Percentiles rank a stretch among this genome's conserved stretches.
phyloP scores from a whole-genome alignment of 2,797 vertebrate species.

The Peromyscus nudipes region DNA sequence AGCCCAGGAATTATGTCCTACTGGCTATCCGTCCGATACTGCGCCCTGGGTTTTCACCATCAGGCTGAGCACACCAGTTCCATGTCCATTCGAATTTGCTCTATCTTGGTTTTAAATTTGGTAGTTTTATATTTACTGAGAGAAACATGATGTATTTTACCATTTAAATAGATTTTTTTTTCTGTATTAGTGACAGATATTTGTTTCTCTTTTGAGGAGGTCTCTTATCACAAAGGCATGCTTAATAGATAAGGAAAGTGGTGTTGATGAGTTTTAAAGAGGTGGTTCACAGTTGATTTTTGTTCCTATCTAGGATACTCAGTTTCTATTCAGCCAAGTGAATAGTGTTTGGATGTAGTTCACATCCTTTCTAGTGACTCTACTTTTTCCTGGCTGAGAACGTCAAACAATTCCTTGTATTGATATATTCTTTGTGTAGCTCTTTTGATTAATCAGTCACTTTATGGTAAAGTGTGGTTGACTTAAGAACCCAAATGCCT shows the following conservation, averaged over 20 bases:
- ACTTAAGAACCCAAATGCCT: neutral
- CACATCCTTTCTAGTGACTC: conserved; percentile 55
- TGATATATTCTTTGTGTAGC: conserved; percentile 60
- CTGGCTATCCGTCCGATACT: too few species aligned
- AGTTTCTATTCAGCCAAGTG: conserved; percentile 52
- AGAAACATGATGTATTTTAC: neutral
- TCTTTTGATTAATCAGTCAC: conserved; percentile 55
- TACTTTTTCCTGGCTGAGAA: conserved; percentile 63
- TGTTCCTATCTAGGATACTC: conserved; percentile 50
- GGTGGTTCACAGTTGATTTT: conserved; percentile 44
- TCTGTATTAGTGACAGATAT: neutral
- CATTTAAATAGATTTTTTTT: neutral
- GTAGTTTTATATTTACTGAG: conserved; percentile 28
- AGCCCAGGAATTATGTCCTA: neutral
- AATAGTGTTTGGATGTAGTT: conserved; percentile 64
- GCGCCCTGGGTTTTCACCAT: neutral
- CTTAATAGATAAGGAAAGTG: conserved; percentile 8
- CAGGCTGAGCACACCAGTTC: neutral
- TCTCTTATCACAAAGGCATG: conserved; percentile 3
- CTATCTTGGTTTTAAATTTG: conserved; percentile 27
- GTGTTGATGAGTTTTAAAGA: conserved; percentile 59
- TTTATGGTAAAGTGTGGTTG: conserved; percentile 28
- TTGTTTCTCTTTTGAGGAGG: conserved; percentile 13
- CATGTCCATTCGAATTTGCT: neutral
- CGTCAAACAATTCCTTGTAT: conserved; percentile 13